phyloP scores from a whole-genome alignment of 2,797 vertebrate species.

The Tarsius wallacei region DNA sequence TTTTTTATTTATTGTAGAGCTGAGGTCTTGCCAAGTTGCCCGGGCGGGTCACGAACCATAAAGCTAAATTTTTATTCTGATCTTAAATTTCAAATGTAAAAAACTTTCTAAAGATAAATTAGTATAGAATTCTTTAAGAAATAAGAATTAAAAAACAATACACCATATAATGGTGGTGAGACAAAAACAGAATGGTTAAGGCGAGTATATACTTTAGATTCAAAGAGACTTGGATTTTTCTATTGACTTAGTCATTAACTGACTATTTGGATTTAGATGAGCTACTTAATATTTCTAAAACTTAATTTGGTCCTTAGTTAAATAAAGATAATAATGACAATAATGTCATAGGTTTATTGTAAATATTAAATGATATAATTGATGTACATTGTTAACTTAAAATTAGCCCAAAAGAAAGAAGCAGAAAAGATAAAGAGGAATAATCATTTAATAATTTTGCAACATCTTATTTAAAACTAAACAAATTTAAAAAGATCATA shows the following conservation, averaged over 20 bases:
- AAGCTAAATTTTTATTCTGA: neutral
- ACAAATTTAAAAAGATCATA: neutral
- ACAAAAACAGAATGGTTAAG: neutral
- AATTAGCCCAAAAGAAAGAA: slow-evolving; percentile 2
- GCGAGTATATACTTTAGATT: neutral
- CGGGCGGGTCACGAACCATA: no score
- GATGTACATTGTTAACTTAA: neutral
- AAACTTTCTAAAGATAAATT: neutral
- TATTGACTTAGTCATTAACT: neutral
- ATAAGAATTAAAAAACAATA: neutral
- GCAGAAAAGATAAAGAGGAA: neutral
- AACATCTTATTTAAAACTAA: slow-evolving; percentile 12
- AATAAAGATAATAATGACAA: neutral
- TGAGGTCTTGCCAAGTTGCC: no score
- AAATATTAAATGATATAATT: slow-evolving; percentile 18
- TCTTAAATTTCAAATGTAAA: neutral
- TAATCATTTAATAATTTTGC: neutral
- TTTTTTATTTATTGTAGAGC: no score
- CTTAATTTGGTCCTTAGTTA: slow-evolving; percentile 1
- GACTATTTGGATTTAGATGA: neutral
- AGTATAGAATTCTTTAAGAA: neutral
- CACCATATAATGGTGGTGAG: neutral
- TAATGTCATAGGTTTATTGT: neutral
- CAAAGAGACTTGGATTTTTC: neutral
- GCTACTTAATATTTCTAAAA: neutral